Percentiles rank a stretch among this genome's conserved stretches.
Evolutionary conservation across 2,888 invertebrate species (phyloP).

Genomic region (Tyria jacobaeae): DNA sequence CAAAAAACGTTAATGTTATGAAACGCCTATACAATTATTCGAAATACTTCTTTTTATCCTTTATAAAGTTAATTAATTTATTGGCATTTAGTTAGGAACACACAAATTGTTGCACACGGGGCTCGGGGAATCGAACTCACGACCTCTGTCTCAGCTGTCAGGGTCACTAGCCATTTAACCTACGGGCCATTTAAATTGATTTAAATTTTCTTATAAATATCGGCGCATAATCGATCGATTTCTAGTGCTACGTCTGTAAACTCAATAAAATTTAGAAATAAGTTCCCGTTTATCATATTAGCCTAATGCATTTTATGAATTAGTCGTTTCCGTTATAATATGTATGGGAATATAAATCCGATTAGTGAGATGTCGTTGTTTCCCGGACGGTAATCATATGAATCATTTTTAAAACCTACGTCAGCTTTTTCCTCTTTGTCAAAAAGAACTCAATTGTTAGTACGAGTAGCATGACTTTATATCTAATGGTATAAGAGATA

Average conservation of each 20-base stretch:
- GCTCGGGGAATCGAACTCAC: too few species aligned
- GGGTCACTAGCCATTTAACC: too few species aligned
- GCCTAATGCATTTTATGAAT: not conserved
- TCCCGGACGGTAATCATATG: slow-evolving; percentile 15
- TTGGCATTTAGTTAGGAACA: too few species aligned
- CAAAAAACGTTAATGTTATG: too few species aligned
- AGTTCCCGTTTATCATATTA: slow-evolving; percentile 3
- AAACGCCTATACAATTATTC: too few species aligned
- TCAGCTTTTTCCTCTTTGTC: not conserved
- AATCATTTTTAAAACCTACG: not conserved
- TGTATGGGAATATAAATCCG: slow-evolving; percentile 24
- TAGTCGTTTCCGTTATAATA: slow-evolving; percentile 14
- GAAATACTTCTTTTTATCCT: too few species aligned
- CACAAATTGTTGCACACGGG: too few species aligned
- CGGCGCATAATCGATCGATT: not conserved
- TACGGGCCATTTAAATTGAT: too few species aligned
- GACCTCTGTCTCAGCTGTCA: too few species aligned
- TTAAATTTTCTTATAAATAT: not conserved
- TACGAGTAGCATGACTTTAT: not conserved
- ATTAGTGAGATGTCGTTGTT: slow-evolving; percentile 12
- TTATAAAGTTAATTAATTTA: too few species aligned
- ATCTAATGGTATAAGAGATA: not conserved
- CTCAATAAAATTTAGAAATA: slow-evolving; percentile 1
- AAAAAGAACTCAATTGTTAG: not conserved
- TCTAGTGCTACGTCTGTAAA: not conserved